phyloP scores from a whole-genome alignment of 2,888 invertebrate genomes.

The Tipula confusa region DNA sequence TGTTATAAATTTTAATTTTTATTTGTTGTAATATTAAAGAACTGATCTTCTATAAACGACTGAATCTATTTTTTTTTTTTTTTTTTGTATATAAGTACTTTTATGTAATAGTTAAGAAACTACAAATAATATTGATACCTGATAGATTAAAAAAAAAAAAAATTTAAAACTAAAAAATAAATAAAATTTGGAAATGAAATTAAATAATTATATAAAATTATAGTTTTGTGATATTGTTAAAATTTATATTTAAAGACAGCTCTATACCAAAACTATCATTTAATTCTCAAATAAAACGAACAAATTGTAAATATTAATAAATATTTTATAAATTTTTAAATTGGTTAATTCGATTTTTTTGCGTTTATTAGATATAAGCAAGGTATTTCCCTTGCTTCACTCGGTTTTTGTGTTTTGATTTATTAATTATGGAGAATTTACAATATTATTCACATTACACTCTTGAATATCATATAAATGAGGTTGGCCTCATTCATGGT shows the following conservation, averaged over 20 bases:
- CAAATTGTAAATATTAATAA: not conserved
- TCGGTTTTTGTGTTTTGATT: too few relatives aligned
- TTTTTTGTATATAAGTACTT: not conserved
- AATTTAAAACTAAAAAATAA: too few relatives aligned
- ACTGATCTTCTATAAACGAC: not conserved
- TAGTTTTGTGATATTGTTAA: not conserved
- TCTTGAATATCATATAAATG: too few relatives aligned
- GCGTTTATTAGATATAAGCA: too few relatives aligned
- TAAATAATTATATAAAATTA: not conserved
- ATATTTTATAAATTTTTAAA: not conserved
- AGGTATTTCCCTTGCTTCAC: too few relatives aligned
- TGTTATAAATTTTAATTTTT: not conserved
- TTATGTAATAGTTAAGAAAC: not conserved
- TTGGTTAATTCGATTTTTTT: too few relatives aligned
- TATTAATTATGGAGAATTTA: too few relatives aligned
- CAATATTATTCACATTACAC: too few relatives aligned
- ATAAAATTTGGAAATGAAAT: not conserved
- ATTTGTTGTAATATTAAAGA: not conserved
- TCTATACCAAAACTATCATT: not conserved
- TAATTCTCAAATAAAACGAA: not conserved
- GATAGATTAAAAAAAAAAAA: not conserved
- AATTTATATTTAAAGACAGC: not conserved
- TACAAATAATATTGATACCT: not conserved
- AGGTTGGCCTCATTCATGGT: too few relatives aligned
- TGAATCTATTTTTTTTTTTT: not conserved